Percentiles rank a stretch among this genome's conserved stretches.
Evolutionary conservation across 1,140 invertebrate genomes (phyloP).

Genomic region (Plectus sambesii): DNA sequence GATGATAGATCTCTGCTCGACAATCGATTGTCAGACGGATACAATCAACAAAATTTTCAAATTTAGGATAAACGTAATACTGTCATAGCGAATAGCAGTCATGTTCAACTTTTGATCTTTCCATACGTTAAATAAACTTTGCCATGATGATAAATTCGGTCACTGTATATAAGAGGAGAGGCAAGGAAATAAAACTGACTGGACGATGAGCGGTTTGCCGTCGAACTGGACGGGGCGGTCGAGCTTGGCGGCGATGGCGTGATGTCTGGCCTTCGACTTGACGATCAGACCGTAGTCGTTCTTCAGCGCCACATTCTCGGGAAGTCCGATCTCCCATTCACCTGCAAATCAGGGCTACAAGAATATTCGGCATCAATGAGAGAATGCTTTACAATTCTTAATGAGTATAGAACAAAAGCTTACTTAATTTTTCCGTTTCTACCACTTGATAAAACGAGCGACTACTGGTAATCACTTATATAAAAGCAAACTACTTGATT

Average conservation of each 20-base stretch:
- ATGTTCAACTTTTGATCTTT: too few species aligned
- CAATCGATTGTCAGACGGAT: too few species aligned
- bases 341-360: conserved; percentile 50
- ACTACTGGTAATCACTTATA: too few species aligned
- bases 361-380: too few species aligned
- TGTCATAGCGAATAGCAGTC: too few species aligned
- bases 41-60: too few species aligned
- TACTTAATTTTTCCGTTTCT: conserved; percentile 4
- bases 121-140: too few species aligned
- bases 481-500: too few species aligned
- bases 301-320: conserved; percentile 61
- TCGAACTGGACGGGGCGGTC: conserved; percentile 70
- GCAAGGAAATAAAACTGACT: conserved; percentile 70
- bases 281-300: conserved; percentile 78
- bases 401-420: conserved; percentile 3
- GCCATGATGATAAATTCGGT: too few species aligned
- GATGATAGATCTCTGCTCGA: background rate
- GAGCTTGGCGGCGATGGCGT: conserved; percentile 75
- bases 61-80: too few species aligned
- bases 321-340: conserved; percentile 64
- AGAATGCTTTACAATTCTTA: conserved; percentile 11
- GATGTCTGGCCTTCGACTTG: conserved; percentile 87
- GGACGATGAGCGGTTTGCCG: conserved; percentile 75
- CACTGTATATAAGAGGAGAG: too few species aligned
- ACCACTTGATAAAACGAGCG: conserved; percentile 8